Evolutionary conservation across 2,888 invertebrate genomes (phyloP).

Genomic region (Oxystoma pomonae): DNA sequence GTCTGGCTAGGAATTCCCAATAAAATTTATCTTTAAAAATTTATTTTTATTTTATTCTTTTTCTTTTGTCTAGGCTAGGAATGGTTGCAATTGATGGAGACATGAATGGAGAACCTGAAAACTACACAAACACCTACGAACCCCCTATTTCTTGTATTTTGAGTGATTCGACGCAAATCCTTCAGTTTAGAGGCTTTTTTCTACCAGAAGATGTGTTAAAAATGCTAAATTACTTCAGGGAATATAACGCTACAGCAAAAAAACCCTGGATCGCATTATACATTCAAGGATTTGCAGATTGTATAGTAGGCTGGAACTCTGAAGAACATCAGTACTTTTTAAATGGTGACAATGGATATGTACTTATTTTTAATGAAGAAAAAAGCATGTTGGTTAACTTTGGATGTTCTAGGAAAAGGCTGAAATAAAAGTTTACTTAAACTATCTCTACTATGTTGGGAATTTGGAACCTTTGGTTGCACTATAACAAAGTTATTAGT

Average conservation of each 20-base stretch:
- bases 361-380: constrained; percentile 44
- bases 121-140: constrained; percentile 44
- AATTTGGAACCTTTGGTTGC: too few species aligned
- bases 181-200: constrained; percentile 53
- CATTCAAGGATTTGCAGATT: constrained; percentile 55
- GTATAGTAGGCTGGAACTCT: constrained; percentile 49
- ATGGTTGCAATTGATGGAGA: constrained; percentile 49
- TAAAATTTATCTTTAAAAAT: too few species aligned
- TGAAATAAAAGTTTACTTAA: constrained; percentile 27
- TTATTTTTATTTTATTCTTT: too few species aligned
- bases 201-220: constrained; percentile 43
- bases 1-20: too few species aligned
- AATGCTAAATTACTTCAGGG: constrained; percentile 32
- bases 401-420: constrained; percentile 43
- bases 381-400: constrained; percentile 41
- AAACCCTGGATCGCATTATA: constrained; percentile 52
- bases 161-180: constrained; percentile 43
- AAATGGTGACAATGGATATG: constrained; percentile 52
- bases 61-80: constrained; percentile 45
- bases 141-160: constrained; percentile 40
- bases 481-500: too few species aligned
- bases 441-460: too few species aligned
- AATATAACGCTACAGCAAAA: constrained; percentile 26
- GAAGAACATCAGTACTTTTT: constrained; percentile 50
- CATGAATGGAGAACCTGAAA: constrained; percentile 37